These are phyloP conservation scores for Mythimna vitellina DNA, from an alignment of 2,888 invertebrate species.

Conservation along the genomic window DNA sequence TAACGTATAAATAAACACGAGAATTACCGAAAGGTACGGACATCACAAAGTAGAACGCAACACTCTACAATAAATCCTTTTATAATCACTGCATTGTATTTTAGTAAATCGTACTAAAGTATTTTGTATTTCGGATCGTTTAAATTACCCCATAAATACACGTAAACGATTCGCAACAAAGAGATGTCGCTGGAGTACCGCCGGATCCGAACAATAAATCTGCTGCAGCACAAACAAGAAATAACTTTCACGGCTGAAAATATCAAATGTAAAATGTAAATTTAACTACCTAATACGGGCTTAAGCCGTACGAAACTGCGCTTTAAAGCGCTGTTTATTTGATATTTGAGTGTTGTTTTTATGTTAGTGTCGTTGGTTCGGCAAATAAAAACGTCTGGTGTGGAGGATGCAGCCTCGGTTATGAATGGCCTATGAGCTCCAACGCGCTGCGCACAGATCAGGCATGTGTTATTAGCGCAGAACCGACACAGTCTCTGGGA, in stretches of 20 bases:
- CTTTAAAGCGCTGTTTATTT: constrained; percentile 87
- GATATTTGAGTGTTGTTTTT: constrained; percentile 88
- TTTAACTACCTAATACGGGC: constrained; percentile 89
- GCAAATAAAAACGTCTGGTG: constrained; percentile 89
- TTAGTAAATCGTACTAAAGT: constrained; percentile 79
- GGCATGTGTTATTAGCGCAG: constrained; percentile 62
- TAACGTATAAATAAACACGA: constrained; percentile 52
- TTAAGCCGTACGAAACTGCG: constrained; percentile 82
- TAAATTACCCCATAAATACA: constrained; percentile 87
- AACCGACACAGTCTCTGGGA: constrained; percentile 50
- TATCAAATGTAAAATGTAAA: constrained; percentile 90
- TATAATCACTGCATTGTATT: constrained; percentile 77
- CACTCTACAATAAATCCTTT: constrained; percentile 64
- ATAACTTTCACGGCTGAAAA: constrained; percentile 88
- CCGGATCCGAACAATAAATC: constrained; percentile 82
- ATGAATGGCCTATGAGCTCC: constrained; percentile 87
- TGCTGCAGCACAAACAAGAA: constrained; percentile 78
- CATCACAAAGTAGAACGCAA: constrained; percentile 50
- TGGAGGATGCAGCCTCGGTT: constrained; percentile 76
- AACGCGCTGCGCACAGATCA: constrained; percentile 72
- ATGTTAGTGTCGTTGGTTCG: constrained; percentile 82
- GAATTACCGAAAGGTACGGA: constrained; percentile 47
- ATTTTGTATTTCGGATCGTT: constrained; percentile 81
- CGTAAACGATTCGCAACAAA: constrained; percentile 84
- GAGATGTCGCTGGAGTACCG: constrained; percentile 77